Conservation (phyloP, 2,113 vertebrate species). For the Psettodes erumei region DNA sequence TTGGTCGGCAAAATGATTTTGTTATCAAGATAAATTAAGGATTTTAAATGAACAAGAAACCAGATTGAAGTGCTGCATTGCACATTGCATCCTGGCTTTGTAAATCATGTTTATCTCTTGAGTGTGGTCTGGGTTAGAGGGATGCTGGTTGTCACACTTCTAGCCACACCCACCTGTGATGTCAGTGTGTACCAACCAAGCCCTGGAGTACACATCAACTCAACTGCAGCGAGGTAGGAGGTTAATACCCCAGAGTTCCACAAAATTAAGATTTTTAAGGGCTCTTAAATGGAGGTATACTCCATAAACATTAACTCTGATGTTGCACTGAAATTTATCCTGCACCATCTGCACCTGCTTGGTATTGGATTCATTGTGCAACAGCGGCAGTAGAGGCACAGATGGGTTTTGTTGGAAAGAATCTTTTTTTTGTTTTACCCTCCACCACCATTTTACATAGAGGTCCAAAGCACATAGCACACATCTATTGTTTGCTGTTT, state of each 20-base stretch:
- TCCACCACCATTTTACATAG: neutral
- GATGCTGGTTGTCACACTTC: neutral
- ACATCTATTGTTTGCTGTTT: neutral
- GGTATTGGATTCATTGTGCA: neutral
- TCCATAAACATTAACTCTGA: neutral
- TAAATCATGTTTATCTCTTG: neutral
- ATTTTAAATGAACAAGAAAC: too few species aligned
- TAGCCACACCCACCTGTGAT: neutral
- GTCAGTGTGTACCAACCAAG: too few species aligned
- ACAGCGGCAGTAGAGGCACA: neutral
- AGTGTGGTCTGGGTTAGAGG: neutral
- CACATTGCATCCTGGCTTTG: too few species aligned
- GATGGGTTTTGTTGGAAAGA: neutral
- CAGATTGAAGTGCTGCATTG: too few species aligned
- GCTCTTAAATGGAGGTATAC: neutral
- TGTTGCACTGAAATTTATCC: neutral
- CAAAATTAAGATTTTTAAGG: neutral
- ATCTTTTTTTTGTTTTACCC: neutral
- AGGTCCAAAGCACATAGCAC: neutral
- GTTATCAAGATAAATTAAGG: too few species aligned
- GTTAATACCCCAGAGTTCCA: neutral
- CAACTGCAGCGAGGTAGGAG: neutral
- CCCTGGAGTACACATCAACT: neutral
- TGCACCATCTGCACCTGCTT: neutral
- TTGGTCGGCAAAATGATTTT: neutral